Evolutionary conservation across 2,797 vertebrate species (phyloP).

Genomic region (Vireo griseus): DNA sequence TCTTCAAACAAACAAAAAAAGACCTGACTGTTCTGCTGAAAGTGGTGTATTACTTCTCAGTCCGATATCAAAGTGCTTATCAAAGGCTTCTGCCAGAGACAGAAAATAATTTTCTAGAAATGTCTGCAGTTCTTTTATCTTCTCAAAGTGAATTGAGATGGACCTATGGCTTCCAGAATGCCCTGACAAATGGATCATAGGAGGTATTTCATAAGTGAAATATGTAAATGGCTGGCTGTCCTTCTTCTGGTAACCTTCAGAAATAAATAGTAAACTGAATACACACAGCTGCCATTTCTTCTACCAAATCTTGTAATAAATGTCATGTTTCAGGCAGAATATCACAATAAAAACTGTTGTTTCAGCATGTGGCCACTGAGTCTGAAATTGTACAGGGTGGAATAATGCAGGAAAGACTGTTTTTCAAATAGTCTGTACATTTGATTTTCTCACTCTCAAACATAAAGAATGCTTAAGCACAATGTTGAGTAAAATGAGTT

Average conservation of each 20-base stretch:
- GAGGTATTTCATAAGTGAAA: background rate
- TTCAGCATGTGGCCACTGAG: background rate
- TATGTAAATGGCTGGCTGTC: background rate
- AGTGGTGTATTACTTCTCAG: background rate
- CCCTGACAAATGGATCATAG: background rate
- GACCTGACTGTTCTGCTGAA: background rate
- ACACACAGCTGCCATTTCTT: background rate
- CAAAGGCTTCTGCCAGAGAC: background rate
- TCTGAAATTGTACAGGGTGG: background rate
- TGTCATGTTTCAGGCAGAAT: background rate
- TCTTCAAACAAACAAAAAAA: background rate
- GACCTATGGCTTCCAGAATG: background rate
- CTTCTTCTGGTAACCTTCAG: background rate
- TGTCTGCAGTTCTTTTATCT: background rate
- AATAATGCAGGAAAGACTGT: background rate
- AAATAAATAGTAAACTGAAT: background rate
- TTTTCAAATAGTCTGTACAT: background rate
- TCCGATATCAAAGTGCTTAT: background rate
- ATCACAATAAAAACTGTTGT: background rate
- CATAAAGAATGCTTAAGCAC: background rate
- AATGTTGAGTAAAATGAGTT: background rate
- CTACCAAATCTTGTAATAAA: background rate
- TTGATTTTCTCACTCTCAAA: background rate
- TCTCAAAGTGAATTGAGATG: background rate
- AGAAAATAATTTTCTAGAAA: slow-evolving; percentile 13